A percentile compares a stretch with the other conserved stretches of the same genome.
Conservation (phyloP, 1,140 invertebrate species). For the Tetranychus urticae region DNA sequence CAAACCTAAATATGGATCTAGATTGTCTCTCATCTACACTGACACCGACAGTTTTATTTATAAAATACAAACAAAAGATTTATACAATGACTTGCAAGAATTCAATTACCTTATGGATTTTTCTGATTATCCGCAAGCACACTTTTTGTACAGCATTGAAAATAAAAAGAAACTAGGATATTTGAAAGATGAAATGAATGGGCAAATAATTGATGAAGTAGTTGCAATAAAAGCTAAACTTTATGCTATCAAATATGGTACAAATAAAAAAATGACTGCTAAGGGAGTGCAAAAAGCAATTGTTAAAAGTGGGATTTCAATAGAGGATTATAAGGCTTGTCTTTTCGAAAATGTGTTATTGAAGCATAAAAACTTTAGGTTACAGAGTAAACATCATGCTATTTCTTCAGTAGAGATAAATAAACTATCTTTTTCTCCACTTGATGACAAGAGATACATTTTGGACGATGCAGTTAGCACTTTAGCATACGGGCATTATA, state of each 20-base stretch:
- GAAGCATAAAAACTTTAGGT: too few species aligned
- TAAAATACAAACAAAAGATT: conserved; percentile 9
- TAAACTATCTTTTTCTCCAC: too few species aligned
- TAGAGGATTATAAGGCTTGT: too few species aligned
- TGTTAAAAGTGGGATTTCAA: too few species aligned
- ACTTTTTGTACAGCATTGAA: conserved; percentile 9
- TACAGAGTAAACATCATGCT: too few species aligned
- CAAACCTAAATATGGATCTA: conserved; percentile 11
- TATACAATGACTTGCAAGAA: conserved; percentile 11
- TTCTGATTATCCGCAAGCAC: conserved; percentile 12
- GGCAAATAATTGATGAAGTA: conserved; percentile 19
- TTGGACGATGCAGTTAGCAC: too few species aligned
- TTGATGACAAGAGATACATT: too few species aligned
- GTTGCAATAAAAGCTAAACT: conserved; percentile 21
- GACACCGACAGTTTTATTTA: conserved; percentile 12
- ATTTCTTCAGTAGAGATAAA: too few species aligned
- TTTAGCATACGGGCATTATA: too few species aligned
- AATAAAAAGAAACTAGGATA: conserved; percentile 27
- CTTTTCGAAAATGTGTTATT: too few species aligned
- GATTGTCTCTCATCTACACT: conserved; percentile 7
- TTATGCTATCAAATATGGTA: neutral
- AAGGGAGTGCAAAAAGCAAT: too few species aligned
- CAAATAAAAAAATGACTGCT: too few species aligned
- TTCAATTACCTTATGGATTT: conserved; percentile 10
- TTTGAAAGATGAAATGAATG: conserved; percentile 26